Base-by-base conservation (phyloP, 2,113 vertebrate species). In the Suricata suricatta region DNA sequence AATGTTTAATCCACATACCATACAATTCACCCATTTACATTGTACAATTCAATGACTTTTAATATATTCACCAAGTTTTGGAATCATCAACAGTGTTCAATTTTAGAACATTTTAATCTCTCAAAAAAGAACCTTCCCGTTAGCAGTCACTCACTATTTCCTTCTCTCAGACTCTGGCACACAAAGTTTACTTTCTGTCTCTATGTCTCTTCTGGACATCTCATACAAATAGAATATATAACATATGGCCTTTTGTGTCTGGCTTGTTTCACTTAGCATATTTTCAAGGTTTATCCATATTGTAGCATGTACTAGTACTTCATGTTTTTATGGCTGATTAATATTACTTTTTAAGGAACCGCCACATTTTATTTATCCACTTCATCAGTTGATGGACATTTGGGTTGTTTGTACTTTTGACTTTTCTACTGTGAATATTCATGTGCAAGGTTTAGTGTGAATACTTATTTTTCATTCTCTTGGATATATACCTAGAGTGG, bases 51-150 rank as follows among this genome's bases (percentile, higher is more conserved):
- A 76, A 54, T 82, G 82, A 21, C 27, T 90, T 83, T 63, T 83
- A 91, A 91, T 93, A 64, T 77, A 83, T 54, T 54, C 57, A 77
- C 52, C 47, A 17, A 93, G 41, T 54, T 88, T 54, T 88, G 35
- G 29, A 88, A n/a, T 19, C 13, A 69, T 69, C 33, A 57, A 35
- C 38, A 7, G 7, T 44, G 69, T 84, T 80, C 85, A 84, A 77
- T 71, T 94, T 94, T 96, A 83, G 76, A 47, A 33, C 31, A 91
- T 94, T 83, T 95, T 86, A n/a, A 77, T 88, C 13, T 52, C 29
- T n/a, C 23, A 15, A 2, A 13, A 69, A 93, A 68, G 16, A 74
- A 77, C 31, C 29, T 21, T 27, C 21, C 19, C 60, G 11, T 23
- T 82, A 83, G 23, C n/a, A 88, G 8, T 71, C 13, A 23, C 29